A percentile compares a stretch with the other conserved stretches of the same genome.
Evolutionary conservation across 2,888 invertebrate species (phyloP).

Genomic region (Chorisops tibialis): DNA sequence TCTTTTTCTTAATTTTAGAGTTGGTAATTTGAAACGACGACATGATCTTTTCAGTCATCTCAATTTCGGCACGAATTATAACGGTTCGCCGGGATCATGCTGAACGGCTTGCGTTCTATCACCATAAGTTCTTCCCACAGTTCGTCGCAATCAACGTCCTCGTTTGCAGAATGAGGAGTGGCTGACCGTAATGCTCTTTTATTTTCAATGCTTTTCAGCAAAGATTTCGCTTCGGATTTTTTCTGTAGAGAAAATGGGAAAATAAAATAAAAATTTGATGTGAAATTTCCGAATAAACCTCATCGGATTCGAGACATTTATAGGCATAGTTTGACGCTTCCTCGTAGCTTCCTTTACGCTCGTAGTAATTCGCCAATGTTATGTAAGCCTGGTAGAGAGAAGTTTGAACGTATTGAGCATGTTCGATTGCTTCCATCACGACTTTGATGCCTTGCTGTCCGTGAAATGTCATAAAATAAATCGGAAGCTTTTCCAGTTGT

Average conservation of each 20-base stretch:
- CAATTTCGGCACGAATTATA: too few species aligned
- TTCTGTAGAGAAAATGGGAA: slow-evolving; percentile 64
- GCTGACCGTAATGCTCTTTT: slow-evolving; percentile 38
- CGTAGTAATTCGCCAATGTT: slow-evolving; percentile 87
- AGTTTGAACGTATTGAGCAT: slow-evolving; percentile 84
- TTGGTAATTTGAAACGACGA: too few species aligned
- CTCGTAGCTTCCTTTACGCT: slow-evolving; percentile 77
- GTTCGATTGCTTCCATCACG: slow-evolving; percentile 91
- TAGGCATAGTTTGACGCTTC: slow-evolving; percentile 90
- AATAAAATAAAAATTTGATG: slow-evolving; percentile 7
- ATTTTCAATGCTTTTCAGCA: slow-evolving; percentile 74
- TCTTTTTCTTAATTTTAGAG: too few species aligned
- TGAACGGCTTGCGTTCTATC: slow-evolving; percentile 15
- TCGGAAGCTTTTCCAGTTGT: slow-evolving; percentile 78
- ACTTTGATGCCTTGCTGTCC: slow-evolving; percentile 85
- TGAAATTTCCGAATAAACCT: slow-evolving; percentile 64
- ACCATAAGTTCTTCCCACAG: slow-evolving; percentile 36
- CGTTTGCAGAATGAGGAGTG: slow-evolving; percentile 36
- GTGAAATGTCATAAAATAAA: slow-evolving; percentile 94
- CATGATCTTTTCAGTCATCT: too few species aligned
- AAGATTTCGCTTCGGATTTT: slow-evolving; percentile 86
- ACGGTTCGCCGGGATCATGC: slow-evolving; percentile 27
- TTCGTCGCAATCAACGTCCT: slow-evolving; percentile 33
- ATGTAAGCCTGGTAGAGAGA: slow-evolving; percentile 84
- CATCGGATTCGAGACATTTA: slow-evolving; percentile 89